These are phyloP conservation scores for Solea senegalensis DNA, from an alignment of 2,113 vertebrate genomes.

Conservation along the genomic window DNA sequence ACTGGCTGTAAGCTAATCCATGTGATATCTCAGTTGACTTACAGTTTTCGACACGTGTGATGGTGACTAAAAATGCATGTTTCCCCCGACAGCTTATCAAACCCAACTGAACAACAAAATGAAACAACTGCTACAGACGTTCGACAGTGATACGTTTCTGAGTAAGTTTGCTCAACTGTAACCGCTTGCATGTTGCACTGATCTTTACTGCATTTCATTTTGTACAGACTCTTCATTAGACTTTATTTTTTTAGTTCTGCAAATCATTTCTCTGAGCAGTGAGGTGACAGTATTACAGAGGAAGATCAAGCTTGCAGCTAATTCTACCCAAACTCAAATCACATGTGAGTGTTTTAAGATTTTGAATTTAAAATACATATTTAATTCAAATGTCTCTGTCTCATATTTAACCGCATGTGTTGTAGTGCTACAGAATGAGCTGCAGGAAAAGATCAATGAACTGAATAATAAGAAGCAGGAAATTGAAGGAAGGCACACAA, in stretches of 20 bases:
- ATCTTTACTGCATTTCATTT: too few relatives aligned
- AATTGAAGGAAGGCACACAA: neutral
- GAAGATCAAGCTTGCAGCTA: constrained; percentile 8
- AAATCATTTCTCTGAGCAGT: constrained; percentile 16
- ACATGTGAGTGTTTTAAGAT: neutral
- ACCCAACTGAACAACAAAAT: constrained; percentile 29
- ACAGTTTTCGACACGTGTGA: neutral
- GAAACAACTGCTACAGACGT: constrained; percentile 17
- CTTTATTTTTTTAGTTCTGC: constrained; percentile 35
- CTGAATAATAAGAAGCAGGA: neutral
- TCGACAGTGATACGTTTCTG: constrained; percentile 20
- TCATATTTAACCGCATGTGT: constrained; percentile 9
- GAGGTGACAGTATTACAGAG: neutral
- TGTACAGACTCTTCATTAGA: neutral
- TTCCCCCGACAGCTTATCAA: constrained; percentile 38
- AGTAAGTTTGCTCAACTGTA: constrained; percentile 22
- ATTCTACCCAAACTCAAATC: constrained; percentile 4
- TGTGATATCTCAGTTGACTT: neutral
- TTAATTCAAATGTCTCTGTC: neutral
- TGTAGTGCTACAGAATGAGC: constrained; percentile 41
- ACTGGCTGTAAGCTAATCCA: constrained; percentile 20
- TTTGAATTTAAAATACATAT: neutral
- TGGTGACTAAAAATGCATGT: neutral
- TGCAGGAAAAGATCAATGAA: neutral
- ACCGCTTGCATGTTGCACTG: neutral